Base-by-base conservation (phyloP, 2,797 vertebrate genomes). In the Meda fulgida region DNA sequence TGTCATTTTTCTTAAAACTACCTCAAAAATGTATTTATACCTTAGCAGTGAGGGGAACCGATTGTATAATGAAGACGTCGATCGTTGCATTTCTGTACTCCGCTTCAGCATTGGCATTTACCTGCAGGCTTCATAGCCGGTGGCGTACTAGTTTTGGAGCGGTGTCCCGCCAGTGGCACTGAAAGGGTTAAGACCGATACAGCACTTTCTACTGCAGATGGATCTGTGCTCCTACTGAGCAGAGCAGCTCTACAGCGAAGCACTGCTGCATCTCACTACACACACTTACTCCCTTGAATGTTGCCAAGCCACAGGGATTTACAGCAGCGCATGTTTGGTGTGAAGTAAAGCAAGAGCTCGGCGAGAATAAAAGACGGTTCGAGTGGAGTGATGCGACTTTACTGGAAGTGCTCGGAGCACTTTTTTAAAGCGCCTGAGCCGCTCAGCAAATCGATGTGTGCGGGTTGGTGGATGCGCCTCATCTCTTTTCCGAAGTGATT, bases 171-270 rank as follows among this genome's bases (percentile, higher is more conserved):
- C 84, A 43, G 0, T 51, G 84, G 93, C 88, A 77, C 84, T 75
- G 90, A 18, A 76, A 89, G 93, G 92, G 95, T 96, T 96, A 95
- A 95, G 88, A 93, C 92, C 93, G 85, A 92, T 94, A 95, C 95
- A 95, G 94, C 94, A 95, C 91, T 95, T 95, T 95, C 90, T 93
- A 94, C 94, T 96, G 95, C 95, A 93, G 95, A 91, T 94, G 93
- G 93, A 93, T 94, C 92, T 91, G 94, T 92, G 88, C 93, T 93
- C 91, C 93, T 92, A 92, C 91, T 92, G 94, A 93, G 92, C 91
- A 92, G 94, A 92, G 92, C 92, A 93, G 93, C 92, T 94, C 92
- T 92, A 91, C 91, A 91, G 92, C 93, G 92, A 93, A 93, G 92
- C 92, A 88, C 92, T 92, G 94, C 94, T 95, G 94, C 95, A 95